Evolutionary conservation across 2,797 vertebrate species (phyloP).

Genomic region (Oryzias sinensis): DNA sequence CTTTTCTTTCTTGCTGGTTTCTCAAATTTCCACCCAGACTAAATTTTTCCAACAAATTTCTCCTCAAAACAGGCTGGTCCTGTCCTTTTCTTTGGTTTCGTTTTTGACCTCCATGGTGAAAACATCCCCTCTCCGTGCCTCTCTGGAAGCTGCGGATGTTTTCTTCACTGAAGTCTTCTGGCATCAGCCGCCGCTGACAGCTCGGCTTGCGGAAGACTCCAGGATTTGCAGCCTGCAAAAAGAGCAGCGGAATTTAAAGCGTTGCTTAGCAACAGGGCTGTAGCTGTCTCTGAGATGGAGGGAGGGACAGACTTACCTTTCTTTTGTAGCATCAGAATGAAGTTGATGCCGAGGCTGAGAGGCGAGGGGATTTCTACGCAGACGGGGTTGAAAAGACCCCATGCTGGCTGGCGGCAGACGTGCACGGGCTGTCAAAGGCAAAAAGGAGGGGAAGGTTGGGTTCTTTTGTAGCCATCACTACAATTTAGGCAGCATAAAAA

Average conservation of each 20-base stretch:
- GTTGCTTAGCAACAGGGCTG: slow-evolving; percentile 79
- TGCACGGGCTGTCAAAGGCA: slow-evolving; percentile 17
- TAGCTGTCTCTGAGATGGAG: slow-evolving; percentile 45
- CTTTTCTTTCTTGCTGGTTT: slow-evolving; percentile 6
- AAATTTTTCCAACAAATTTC: background rate
- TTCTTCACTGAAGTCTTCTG: slow-evolving; percentile 53
- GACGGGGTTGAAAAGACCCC: slow-evolving; percentile 12
- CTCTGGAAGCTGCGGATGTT: slow-evolving; percentile 23
- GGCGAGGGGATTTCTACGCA: no score
- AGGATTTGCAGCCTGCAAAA: slow-evolving; percentile 70
- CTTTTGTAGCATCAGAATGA: slow-evolving; percentile 66
- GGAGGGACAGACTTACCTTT: slow-evolving; percentile 60
- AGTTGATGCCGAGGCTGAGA: slow-evolving; percentile 33
- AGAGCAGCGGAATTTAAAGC: slow-evolving; percentile 63
- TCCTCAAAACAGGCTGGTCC: background rate
- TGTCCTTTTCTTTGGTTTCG: background rate
- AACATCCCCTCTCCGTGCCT: slow-evolving; percentile 13
- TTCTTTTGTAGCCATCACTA: slow-evolving; percentile 35
- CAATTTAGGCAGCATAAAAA: slow-evolving; percentile 3
- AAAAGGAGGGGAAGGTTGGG: slow-evolving; percentile 12
- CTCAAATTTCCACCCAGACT: background rate
- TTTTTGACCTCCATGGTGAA: background rate
- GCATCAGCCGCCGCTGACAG: slow-evolving; percentile 65
- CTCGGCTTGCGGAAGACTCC: slow-evolving; percentile 66
- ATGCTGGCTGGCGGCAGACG: slow-evolving; percentile 8